These are phyloP conservation scores for Sphaeramia orbicularis DNA, from an alignment of 2,797 vertebrate genomes.

Conservation along the genomic window DNA sequence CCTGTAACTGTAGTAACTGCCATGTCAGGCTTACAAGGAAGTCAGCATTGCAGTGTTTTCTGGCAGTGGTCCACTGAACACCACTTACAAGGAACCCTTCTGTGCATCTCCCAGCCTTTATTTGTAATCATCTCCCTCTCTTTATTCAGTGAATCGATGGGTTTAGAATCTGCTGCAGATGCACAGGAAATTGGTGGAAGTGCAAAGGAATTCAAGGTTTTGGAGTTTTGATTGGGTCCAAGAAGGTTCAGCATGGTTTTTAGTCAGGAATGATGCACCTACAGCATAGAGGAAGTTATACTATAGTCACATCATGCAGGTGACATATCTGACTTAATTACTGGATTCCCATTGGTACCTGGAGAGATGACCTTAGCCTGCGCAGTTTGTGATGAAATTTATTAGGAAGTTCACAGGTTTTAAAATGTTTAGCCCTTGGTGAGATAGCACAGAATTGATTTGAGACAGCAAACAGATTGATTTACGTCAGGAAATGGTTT, in stretches of 20 bases:
- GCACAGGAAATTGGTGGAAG: slow-evolving; percentile 23
- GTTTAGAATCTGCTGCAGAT: no score
- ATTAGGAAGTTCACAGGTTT: background rate
- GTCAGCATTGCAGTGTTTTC: slow-evolving; percentile 74
- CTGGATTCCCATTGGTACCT: background rate
- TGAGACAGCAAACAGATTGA: slow-evolving; percentile 61
- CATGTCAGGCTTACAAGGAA: slow-evolving; percentile 78
- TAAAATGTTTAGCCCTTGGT: background rate
- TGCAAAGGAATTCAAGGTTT: slow-evolving; percentile 22
- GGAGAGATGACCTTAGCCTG: slow-evolving; percentile 1
- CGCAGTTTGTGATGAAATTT: background rate
- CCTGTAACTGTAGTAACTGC: slow-evolving; percentile 82
- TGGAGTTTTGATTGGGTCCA: slow-evolving; percentile 15
- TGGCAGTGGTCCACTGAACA: slow-evolving; percentile 75
- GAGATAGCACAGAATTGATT: slow-evolving; percentile 34
- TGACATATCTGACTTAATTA: background rate
- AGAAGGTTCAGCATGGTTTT: background rate
- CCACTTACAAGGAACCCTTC: slow-evolving; percentile 55
- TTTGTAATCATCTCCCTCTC: background rate
- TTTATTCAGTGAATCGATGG: background rate
- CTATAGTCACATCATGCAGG: background rate
- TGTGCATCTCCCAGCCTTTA: slow-evolving; percentile 49
- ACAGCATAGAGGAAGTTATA: background rate
- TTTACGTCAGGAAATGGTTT: slow-evolving; percentile 70
- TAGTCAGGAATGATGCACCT: background rate